These are phyloP conservation scores for Cassiopea xamachana DNA, from an alignment of 30 jellyfish, hydroid and myxozoan genomes.

Conservation along the genomic window DNA sequence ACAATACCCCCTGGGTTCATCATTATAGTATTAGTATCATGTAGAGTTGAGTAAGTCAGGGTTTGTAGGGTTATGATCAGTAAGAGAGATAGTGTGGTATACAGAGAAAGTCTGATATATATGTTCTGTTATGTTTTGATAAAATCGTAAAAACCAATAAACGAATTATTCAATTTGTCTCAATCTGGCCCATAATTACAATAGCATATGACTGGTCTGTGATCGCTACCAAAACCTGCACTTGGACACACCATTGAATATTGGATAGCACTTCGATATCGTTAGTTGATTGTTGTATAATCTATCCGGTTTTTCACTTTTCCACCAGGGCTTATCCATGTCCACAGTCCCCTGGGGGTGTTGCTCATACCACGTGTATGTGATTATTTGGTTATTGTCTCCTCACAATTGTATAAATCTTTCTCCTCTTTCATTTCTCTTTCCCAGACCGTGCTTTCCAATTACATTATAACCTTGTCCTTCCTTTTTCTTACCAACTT, in stretches of 20 bases:
- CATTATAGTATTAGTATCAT: no score
- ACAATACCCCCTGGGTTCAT: no score
- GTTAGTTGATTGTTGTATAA: slow-evolving; percentile 1
- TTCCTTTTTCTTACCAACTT: slow-evolving; percentile 49
- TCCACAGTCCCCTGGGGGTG: slow-evolving; percentile 36
- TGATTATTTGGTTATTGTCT: slow-evolving; percentile 12
- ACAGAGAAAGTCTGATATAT: no score
- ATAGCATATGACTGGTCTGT: slow-evolving; percentile 5
- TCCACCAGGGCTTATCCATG: slow-evolving; percentile 60
- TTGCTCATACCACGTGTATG: slow-evolving; percentile 34
- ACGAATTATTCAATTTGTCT: no score
- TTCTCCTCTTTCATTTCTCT: slow-evolving; percentile 43
- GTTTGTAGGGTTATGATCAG: no score
- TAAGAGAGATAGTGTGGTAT: no score
- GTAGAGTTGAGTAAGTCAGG: no score
- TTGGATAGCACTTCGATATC: not conserved
- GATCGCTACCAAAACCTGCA: slow-evolving; percentile 49
- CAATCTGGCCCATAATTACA: no score
- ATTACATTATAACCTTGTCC: not conserved
- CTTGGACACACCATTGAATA: not conserved
- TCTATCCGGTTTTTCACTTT: slow-evolving; percentile 32
- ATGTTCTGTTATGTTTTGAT: no score
- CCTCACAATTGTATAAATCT: slow-evolving; percentile 23
- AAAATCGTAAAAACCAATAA: no score
- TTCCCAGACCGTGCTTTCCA: slow-evolving; percentile 42